Base-by-base conservation (phyloP, 64 coral and sea anemone species). In the Astreopora myriophthalma region DNA sequence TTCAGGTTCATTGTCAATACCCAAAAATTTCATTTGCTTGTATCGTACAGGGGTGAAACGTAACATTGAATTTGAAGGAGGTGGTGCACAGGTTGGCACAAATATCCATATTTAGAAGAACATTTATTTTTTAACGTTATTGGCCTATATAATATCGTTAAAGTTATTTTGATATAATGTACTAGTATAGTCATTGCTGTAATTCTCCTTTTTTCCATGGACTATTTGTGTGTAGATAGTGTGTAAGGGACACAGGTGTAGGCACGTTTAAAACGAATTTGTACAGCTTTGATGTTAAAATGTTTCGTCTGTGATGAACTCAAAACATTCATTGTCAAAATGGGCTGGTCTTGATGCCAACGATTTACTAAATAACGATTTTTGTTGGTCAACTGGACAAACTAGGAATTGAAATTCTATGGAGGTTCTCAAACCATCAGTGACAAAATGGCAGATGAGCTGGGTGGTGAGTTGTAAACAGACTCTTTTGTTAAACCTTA, bases 391-490 rank as follows among this genome's bases (percentile, higher is more conserved):
- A 62, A 9, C 24, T 75, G 13, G 17, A 22, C 32, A 26, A 82
- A 3, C 55, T 38, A 92, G 89, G 89, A 92, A 74, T 57, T 84
- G 63, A 92, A 92, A 92, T 73, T 92, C 11, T 69, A 33, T 71
- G 89, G 89, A 73, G 89, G 89, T 13, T 92, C 89, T 40, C 89
- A 92, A 70, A 69, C 48, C 26, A 74, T 92, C n/a, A 84, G 89
- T 48, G 35, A 39, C 20, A 92, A 84, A 73, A 77, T 92, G 78
- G 89, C 79, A 58, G 48, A 92, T 26, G 69, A 76, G 32, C 61
- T 92, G 61, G 46, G 89, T 92, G 71, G 78, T 82, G 19, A 82
- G 71, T 24, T 62, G 52, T 58, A 58, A 58, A 20, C 52, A 58
- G 42, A 46, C 42, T 46, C 4, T 46, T 46, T 46, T 46, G 4